Percentiles rank a stretch among this genome's conserved stretches.
These are phyloP conservation scores for Paramormyrops hopkinsi DNA, from an alignment of 2,797 vertebrate species.

Conservation along the genomic window DNA sequence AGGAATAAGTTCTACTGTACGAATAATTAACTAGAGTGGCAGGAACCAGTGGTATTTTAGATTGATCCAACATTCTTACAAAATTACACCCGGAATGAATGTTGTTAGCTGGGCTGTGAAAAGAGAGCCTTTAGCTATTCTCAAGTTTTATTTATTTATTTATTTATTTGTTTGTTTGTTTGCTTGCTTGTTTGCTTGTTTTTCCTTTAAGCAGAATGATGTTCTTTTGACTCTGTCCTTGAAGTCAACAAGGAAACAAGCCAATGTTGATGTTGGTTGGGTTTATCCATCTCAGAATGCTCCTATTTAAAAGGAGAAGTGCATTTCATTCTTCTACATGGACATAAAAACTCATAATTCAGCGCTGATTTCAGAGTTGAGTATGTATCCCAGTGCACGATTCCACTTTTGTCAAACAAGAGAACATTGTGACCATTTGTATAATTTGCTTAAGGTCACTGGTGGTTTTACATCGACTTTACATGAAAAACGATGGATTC, in stretches of 20 bases:
- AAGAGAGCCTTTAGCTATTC: background rate
- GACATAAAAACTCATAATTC: background rate
- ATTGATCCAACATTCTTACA: background rate
- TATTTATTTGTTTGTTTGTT: background rate
- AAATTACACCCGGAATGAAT: background rate
- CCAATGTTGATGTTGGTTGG: background rate
- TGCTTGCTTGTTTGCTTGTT: background rate
- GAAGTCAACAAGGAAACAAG: background rate
- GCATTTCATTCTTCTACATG: background rate
- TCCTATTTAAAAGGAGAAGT: background rate
- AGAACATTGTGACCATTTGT: background rate
- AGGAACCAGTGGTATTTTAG: slow-evolving; percentile 4
- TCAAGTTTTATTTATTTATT: background rate
- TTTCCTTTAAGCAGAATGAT: background rate
- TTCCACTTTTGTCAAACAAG: background rate
- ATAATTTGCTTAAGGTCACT: background rate
- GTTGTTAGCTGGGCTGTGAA: background rate
- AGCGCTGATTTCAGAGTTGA: background rate
- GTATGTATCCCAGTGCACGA: background rate
- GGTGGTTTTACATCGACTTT: background rate
- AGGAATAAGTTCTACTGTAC: slow-evolving; percentile 6
- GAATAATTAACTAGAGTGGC: slow-evolving; percentile 3
- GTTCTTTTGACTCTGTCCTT: background rate
- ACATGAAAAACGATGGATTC: background rate
- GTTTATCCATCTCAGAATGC: background rate